These are phyloP conservation scores for Stomatorhinus ivindoensis DNA, from an alignment of 2,113 vertebrate species.

Conservation along the genomic window DNA sequence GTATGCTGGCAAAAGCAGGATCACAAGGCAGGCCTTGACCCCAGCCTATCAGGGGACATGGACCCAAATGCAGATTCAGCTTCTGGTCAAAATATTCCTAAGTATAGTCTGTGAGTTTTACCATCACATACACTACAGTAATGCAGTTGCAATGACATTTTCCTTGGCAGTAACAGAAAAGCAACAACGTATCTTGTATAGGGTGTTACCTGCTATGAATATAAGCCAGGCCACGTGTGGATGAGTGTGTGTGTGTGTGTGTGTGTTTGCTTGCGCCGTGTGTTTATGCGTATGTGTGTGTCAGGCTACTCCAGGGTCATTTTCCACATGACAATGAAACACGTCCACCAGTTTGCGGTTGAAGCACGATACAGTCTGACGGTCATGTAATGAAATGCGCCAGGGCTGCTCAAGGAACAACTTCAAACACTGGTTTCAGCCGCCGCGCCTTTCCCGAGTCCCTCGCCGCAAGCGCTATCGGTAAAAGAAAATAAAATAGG, in stretches of 20 bases:
- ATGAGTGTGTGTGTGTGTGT: not conserved
- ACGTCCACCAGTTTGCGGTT: not conserved
- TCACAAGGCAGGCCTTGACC: not conserved
- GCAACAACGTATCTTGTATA: not conserved
- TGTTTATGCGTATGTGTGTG: not conserved
- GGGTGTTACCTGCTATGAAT: not conserved
- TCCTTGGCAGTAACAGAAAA: not conserved
- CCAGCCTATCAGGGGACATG: not conserved
- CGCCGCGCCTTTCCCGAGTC: not conserved
- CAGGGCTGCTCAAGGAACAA: no score
- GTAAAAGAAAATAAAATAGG: conserved; percentile 3
- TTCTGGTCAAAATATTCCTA: not conserved
- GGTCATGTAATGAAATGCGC: not conserved
- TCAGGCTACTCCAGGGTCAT: not conserved
- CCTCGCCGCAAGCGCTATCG: not conserved
- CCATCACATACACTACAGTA: not conserved
- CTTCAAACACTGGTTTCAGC: not conserved
- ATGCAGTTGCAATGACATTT: not conserved
- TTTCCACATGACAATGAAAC: not conserved
- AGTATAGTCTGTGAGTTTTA: not conserved
- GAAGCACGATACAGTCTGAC: not conserved
- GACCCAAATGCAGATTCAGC: not conserved
- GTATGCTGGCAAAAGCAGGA: not conserved
- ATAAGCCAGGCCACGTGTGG: not conserved
- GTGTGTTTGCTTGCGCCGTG: no score